Evolutionary conservation across 2,113 vertebrate species (phyloP).

Genomic region (Pterocles gutturalis): DNA sequence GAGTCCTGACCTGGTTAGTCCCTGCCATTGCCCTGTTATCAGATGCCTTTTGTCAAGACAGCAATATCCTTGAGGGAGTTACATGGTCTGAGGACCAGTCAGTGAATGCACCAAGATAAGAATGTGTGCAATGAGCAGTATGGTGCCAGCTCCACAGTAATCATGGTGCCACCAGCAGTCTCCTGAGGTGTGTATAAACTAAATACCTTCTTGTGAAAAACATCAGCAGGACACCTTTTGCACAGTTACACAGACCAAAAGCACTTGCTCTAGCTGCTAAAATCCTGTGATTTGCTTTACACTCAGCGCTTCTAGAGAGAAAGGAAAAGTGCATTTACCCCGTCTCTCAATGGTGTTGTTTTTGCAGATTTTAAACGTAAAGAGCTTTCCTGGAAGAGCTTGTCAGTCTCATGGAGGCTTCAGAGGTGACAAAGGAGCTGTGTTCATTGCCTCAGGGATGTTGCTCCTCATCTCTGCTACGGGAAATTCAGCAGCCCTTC

Average conservation of each 20-base stretch:
- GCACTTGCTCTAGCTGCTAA: background rate
- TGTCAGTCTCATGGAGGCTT: background rate
- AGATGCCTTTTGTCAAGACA: background rate
- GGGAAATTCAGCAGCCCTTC: background rate
- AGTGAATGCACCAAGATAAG: background rate
- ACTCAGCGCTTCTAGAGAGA: background rate
- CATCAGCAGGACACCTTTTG: background rate
- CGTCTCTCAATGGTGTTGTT: background rate
- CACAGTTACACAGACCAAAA: background rate
- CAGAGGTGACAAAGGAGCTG: background rate
- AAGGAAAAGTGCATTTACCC: background rate
- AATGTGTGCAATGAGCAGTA: background rate
- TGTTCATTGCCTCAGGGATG: accelerated
- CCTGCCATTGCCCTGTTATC: background rate
- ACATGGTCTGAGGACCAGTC: background rate
- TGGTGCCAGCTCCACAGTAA: background rate
- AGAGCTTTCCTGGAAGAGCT: background rate
- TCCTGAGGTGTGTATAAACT: background rate
- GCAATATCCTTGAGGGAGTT: background rate
- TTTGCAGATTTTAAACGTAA: background rate
- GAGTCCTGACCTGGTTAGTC: background rate
- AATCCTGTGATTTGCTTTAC: background rate
- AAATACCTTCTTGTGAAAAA: background rate
- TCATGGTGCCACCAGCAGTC: background rate
- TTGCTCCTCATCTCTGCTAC: accelerated